Evolutionary conservation across 2,113 vertebrate genomes (phyloP).

Genomic region (Pluvialis apricaria): DNA sequence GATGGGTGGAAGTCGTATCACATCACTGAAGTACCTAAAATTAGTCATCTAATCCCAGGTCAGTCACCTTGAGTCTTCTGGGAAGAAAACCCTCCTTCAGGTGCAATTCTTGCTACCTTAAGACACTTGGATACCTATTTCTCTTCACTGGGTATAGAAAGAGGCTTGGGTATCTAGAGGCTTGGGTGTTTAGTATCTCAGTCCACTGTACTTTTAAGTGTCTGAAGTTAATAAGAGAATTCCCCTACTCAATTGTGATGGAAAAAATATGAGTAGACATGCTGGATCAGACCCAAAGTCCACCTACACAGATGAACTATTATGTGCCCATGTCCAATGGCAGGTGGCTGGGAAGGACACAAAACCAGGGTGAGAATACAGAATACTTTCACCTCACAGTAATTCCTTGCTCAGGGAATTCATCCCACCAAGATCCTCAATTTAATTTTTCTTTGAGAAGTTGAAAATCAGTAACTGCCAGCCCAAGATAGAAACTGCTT

Average conservation of each 20-base stretch:
- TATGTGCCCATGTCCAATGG: accelerated
- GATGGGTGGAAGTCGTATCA: background rate
- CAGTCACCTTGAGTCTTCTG: background rate
- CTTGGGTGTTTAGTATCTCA: background rate
- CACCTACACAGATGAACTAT: background rate
- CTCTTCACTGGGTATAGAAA: background rate
- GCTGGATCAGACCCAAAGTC: background rate
- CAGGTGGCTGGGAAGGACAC: background rate
- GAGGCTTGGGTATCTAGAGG: background rate
- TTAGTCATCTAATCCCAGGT: background rate
- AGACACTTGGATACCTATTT: background rate
- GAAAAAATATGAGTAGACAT: background rate
- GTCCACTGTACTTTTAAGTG: background rate
- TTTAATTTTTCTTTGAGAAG: background rate
- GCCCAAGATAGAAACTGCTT: background rate
- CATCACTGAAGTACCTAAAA: background rate
- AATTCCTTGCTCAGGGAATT: background rate
- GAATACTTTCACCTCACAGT: background rate
- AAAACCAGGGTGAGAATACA: background rate
- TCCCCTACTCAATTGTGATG: background rate
- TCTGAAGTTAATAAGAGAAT: background rate
- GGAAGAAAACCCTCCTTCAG: background rate
- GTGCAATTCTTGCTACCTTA: background rate
- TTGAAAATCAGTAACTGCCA: background rate
- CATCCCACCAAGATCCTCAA: background rate